Evolutionary conservation across 35 echinoderm and acorn worm genomes (phyloP).

Genomic region (Anneissia japonica): DNA sequence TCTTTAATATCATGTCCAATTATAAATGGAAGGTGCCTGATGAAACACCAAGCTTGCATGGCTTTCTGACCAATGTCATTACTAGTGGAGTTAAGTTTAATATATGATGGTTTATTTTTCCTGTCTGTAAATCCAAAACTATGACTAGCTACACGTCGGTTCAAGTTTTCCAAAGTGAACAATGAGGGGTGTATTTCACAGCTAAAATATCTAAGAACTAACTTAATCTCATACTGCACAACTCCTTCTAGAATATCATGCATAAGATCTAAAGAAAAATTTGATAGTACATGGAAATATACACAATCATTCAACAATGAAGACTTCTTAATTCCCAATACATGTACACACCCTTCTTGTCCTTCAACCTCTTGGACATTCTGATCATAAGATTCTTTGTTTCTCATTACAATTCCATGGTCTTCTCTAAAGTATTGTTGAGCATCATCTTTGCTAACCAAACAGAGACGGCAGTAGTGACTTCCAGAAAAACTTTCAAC

Average conservation of each 20-base stretch:
- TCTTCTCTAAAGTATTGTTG: background rate
- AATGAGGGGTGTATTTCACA: no score
- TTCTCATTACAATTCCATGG: background rate
- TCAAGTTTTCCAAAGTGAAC: no score
- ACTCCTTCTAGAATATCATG: background rate
- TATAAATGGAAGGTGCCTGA: slow-evolving; percentile 41
- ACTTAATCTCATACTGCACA: no score
- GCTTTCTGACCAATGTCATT: slow-evolving; percentile 37
- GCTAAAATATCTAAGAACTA: no score
- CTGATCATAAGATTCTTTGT: background rate
- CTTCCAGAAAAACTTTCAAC: background rate
- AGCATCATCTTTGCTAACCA: background rate
- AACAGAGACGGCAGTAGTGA: background rate
- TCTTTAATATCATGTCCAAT: slow-evolving; percentile 47
- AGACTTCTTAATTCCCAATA: slow-evolving; percentile 4
- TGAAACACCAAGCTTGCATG: slow-evolving; percentile 41
- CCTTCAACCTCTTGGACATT: background rate
- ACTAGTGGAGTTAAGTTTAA: slow-evolving; percentile 20
- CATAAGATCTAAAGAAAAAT: slow-evolving; percentile 1
- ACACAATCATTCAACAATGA: slow-evolving; percentile 18
- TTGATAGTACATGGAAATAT: slow-evolving; percentile 3
- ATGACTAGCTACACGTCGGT: no score
- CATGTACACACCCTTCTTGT: background rate
- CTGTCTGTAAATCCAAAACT: background rate
- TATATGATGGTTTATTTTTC: slow-evolving; percentile 13